Base-by-base conservation (phyloP, 2,888 invertebrate species). In the Amiota minor region DNA sequence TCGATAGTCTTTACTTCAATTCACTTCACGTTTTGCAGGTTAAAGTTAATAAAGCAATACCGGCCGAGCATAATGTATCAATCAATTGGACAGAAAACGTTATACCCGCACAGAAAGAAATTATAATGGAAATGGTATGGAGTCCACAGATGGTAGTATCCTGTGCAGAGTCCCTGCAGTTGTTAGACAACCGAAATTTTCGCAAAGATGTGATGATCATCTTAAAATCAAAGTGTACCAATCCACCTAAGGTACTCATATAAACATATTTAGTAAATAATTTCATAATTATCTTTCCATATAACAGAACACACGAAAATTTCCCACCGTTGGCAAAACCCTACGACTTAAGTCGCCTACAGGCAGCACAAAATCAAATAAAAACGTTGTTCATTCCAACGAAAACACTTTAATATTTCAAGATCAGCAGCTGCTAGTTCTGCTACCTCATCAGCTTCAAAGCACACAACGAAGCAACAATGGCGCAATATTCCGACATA, bases 191-290 rank as follows among this genome's bases (percentile, higher is more conserved):
- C 75, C 91, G 91, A 72, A 91, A 92, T 78, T 92, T 93, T 69
- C 91, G 93, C 83, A 93, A 93, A 89, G 94, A 94, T 84, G 91
- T 95, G 6, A 91, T 92, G 78, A 89, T 94, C 6, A 91, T 92
- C 9, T 90, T 93, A 16, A 94, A 94, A 86, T 92, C 93, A 67
- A 83, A 91, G 35, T 81, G 82, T 53, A 87, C 81, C 49, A 88
- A 87, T 77, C 82, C 83, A 23, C 59, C 75, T 18, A 89, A 84
- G 83, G 88, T 88, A 76, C 77, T 53, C 46, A 47, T 45, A 16
- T 6, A 14, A 0, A 6, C 20, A 50, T 14, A 18, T 68, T 59
- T 18, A 3, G 11, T 1, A 16, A 16, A 12, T 11, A 59, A 20
- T 9, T 23, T 53, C n/a, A 49, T 49, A 50, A 23, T 46, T 50